Conservation (phyloP, 1,140 invertebrate species). For the Drosophila prosaltans region DNA sequence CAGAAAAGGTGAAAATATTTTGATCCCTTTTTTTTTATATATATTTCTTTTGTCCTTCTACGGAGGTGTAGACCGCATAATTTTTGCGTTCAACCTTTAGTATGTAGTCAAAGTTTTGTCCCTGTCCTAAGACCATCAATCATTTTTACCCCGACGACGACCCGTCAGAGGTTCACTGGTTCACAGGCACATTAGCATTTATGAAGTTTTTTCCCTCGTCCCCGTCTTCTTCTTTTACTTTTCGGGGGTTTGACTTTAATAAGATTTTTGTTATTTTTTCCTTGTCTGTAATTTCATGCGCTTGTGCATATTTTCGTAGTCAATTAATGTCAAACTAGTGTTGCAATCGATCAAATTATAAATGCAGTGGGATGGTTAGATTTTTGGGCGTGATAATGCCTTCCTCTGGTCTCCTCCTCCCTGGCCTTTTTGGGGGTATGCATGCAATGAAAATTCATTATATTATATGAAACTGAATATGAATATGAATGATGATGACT, state of each 20-base stretch:
- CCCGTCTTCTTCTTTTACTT: slow-evolving; percentile 28
- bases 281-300: slow-evolving; percentile 70
- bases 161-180: slow-evolving; percentile 38
- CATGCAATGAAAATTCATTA: slow-evolving; percentile 64
- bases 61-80: slow-evolving; percentile 48
- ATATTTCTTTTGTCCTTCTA: not conserved
- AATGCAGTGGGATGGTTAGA: slow-evolving; percentile 51
- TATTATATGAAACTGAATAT: slow-evolving; percentile 56
- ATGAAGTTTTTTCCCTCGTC: slow-evolving; percentile 57
- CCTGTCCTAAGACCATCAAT: slow-evolving; percentile 62
- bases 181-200: slow-evolving; percentile 72
- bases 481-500: slow-evolving; percentile 69
- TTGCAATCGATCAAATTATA: slow-evolving; percentile 75
- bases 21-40: slow-evolving; percentile 51
- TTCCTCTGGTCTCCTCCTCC: not conserved
- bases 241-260: slow-evolving; percentile 70
- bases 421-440: not conserved
- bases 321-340: slow-evolving; percentile 80
- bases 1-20: slow-evolving; percentile 58
- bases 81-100: slow-evolving; percentile 47
- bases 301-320: slow-evolving; percentile 78
- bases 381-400: slow-evolving; percentile 23
- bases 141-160: slow-evolving; percentile 51
- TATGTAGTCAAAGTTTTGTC: slow-evolving; percentile 44
- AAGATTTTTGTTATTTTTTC: slow-evolving; percentile 51